phyloP scores from a whole-genome alignment of 2,113 vertebrate species.

The Eulemur rufifrons region DNA sequence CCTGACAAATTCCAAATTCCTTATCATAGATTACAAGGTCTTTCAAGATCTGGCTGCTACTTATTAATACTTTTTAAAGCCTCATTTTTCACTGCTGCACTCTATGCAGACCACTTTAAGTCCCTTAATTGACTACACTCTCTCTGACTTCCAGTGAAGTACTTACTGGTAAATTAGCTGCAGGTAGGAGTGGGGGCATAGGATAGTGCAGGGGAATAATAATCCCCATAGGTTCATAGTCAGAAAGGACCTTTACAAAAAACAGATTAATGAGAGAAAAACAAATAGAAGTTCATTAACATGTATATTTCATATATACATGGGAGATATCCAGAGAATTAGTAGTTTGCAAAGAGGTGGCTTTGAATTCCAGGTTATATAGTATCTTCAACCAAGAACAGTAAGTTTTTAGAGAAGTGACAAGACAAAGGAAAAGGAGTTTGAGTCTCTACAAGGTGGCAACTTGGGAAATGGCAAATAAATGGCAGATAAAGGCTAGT shows the following conservation, averaged over 20 bases:
- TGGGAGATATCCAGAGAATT: background rate
- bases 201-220: background rate
- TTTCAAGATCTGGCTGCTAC: background rate
- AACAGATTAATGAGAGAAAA: background rate
- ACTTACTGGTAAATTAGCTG: background rate
- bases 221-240: background rate
- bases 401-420: background rate
- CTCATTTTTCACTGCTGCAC: background rate
- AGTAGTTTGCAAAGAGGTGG: background rate
- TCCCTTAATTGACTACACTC: background rate
- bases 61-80: background rate
- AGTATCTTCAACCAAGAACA: background rate
- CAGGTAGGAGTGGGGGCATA: accelerated
- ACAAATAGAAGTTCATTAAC: background rate
- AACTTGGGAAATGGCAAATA: background rate
- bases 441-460: background rate
- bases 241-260: background rate
- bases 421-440: background rate
- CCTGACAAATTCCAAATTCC: background rate
- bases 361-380: background rate
- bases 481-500: background rate
- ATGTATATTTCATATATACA: background rate
- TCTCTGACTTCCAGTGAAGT: background rate
- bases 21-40: background rate
- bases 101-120: background rate